Percentiles rank a stretch among this genome's conserved stretches.
These are phyloP conservation scores for Lophius americanus DNA, from an alignment of 2,797 vertebrate species.

Conservation along the genomic window DNA sequence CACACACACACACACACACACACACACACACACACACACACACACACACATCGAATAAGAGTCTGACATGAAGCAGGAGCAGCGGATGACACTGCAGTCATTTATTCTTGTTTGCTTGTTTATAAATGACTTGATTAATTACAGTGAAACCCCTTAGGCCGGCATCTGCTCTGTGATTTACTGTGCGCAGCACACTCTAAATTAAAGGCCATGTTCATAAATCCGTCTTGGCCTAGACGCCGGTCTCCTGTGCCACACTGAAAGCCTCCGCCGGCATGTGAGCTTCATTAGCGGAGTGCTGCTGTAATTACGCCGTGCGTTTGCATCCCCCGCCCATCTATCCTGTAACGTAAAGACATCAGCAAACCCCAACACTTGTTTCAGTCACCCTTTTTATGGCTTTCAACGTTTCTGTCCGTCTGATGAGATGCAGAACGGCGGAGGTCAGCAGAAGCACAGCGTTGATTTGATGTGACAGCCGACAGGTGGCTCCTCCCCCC, in stretches of 20 bases:
- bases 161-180: conserved; percentile 59
- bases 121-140: conserved; percentile 71
- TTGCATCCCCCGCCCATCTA: conserved; percentile 24
- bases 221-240: conserved; percentile 50
- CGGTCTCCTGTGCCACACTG: conserved; percentile 25
- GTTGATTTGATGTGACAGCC: conserved; percentile 57
- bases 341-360: conserved; percentile 22
- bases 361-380: not conserved
- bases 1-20: not conserved
- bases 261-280: conserved; percentile 25
- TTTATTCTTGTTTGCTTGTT: conserved; percentile 66
- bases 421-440: conserved; percentile 4
- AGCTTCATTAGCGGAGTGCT: conserved; percentile 38
- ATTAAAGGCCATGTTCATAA: conserved; percentile 58
- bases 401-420: conserved; percentile 3
- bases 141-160: conserved; percentile 48
- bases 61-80: conserved; percentile 14
- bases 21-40: conserved; percentile 4
- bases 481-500: conserved; percentile 31
- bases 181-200: conserved; percentile 40
- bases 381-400: not conserved
- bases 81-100: conserved; percentile 42
- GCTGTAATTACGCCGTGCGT: conserved; percentile 34
- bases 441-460: conserved; percentile 10
- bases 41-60: conserved; percentile 14